phyloP scores from a whole-genome alignment of 1,140 invertebrate species.

The Solenopsis invicta region DNA sequence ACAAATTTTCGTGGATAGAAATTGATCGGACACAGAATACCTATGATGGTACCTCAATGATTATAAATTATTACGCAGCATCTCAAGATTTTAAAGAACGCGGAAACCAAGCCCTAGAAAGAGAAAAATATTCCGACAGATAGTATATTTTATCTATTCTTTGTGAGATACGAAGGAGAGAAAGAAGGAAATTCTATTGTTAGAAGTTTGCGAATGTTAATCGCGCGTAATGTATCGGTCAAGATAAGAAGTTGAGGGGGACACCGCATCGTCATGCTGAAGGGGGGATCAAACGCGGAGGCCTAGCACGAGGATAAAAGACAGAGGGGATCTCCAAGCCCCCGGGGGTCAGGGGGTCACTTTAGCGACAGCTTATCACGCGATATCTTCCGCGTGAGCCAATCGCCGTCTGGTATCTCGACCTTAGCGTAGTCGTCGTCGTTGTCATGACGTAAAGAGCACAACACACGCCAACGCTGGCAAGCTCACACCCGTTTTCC shows the following conservation, averaged over 20 bases:
- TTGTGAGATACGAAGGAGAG: not conserved
- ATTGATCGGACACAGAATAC: too few species aligned
- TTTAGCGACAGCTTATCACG: conserved; percentile 65
- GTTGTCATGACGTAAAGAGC: conserved; percentile 61
- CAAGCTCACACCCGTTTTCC: conserved; percentile 1
- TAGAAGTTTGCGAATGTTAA: conserved; percentile 17
- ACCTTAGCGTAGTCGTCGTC: conserved; percentile 61
- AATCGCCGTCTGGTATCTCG: conserved; percentile 74
- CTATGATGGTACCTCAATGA: too few species aligned
- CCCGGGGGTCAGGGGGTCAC: conserved; percentile 73
- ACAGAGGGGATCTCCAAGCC: conserved; percentile 12
- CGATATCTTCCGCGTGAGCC: conserved; percentile 71
- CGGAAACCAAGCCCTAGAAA: not conserved
- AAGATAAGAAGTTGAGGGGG: conserved; percentile 8
- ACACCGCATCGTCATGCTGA: not conserved
- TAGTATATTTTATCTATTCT: not conserved
- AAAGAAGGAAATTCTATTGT: not conserved
- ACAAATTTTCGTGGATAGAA: not conserved
- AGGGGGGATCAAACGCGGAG: not conserved
- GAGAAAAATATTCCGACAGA: not conserved
- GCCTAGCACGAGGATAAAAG: conserved; percentile 39
- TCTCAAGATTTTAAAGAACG: not conserved
- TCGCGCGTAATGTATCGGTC: conserved; percentile 21
- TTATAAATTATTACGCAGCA: too few species aligned
- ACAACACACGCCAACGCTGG: not conserved